Evolutionary conservation across 2,113 vertebrate species (phyloP).

Genomic region (Rynchops niger): DNA sequence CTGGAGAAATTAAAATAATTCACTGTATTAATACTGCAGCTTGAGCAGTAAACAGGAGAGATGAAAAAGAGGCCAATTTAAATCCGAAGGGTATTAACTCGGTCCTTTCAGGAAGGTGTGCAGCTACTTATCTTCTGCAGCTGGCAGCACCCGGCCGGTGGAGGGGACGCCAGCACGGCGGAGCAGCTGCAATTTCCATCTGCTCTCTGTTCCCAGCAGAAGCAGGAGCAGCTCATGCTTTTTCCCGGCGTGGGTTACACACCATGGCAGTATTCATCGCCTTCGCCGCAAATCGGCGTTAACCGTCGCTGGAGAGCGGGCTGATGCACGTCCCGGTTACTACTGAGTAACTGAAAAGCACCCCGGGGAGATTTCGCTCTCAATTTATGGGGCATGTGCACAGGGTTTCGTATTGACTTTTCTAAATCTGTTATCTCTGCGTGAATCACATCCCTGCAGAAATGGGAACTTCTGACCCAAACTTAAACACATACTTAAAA

Average conservation of each 20-base stretch:
- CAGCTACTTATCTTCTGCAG: background rate
- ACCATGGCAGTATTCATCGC: background rate
- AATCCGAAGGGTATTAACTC: background rate
- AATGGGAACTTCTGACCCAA: background rate
- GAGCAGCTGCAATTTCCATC: background rate
- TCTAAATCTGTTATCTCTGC: background rate
- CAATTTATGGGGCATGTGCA: background rate
- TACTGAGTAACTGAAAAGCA: background rate
- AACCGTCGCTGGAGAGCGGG: background rate
- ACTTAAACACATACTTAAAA: background rate
- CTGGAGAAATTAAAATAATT: background rate
- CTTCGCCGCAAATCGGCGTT: background rate
- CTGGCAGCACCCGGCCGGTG: background rate
- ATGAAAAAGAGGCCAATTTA: background rate
- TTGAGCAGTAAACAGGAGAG: background rate
- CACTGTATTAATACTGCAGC: background rate
- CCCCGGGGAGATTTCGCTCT: background rate
- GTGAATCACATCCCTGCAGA: background rate
- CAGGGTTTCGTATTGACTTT: fast-evolving
- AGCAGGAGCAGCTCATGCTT: background rate
- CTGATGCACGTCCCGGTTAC: background rate
- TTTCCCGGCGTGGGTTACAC: background rate
- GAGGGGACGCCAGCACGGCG: background rate
- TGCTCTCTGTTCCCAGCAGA: background rate
- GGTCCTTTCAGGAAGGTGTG: background rate